Conservation (phyloP, 2,888 invertebrate genomes). For the Nephrotoma appendiculata region DNA sequence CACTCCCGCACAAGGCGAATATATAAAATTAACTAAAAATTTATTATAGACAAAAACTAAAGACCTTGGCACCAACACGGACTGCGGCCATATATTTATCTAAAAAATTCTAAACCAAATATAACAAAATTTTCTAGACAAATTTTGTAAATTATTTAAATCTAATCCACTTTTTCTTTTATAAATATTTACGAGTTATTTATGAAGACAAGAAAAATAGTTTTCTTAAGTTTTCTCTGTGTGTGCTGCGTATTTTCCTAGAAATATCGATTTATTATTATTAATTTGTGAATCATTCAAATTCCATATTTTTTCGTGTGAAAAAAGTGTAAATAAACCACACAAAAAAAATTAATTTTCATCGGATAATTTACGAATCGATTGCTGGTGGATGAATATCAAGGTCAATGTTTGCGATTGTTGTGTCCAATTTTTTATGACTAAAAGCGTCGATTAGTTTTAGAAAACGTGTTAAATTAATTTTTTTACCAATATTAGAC, state of each 20-base stretch:
- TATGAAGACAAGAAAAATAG: not conserved
- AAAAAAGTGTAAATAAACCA: not conserved
- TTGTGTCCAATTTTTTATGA: no score
- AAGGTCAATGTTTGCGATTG: not conserved
- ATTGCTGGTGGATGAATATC: not conserved
- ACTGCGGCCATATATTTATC: not conserved
- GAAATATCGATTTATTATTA: not conserved
- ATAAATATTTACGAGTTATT: not conserved
- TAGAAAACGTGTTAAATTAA: no score
- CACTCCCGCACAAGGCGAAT: not conserved
- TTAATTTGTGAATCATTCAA: not conserved
- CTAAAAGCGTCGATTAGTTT: no score
- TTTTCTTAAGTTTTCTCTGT: not conserved
- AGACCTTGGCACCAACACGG: not conserved
- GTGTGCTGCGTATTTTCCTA: not conserved
- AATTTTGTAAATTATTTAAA: not conserved
- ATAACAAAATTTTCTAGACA: not conserved
- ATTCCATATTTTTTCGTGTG: not conserved
- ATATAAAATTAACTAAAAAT: not conserved
- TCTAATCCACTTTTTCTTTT: not conserved
- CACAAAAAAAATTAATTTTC: not conserved
- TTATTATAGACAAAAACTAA: not conserved
- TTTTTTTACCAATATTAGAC: no score
- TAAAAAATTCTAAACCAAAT: not conserved
- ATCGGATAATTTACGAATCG: not conserved